phyloP scores from a whole-genome alignment of 2,888 invertebrate genomes.

The Phortica okadai region DNA sequence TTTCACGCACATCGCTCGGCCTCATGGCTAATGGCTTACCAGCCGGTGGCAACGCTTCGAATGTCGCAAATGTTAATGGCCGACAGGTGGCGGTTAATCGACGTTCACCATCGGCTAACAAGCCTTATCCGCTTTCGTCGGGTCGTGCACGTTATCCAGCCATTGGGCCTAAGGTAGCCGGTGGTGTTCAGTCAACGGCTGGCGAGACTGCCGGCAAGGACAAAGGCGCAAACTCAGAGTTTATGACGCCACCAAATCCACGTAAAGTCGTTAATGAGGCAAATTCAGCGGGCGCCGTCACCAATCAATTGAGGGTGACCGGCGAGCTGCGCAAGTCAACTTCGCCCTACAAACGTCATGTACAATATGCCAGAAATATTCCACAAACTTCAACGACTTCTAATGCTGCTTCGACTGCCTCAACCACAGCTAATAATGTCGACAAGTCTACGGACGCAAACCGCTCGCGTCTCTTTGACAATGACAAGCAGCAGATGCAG shows the following conservation, averaged over 20 bases:
- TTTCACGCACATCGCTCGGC: too few species aligned
- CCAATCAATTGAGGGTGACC: too few species aligned
- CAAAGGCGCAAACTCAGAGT: not conserved
- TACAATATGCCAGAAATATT: not conserved
- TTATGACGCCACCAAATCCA: not conserved
- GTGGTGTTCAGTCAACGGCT: not conserved
- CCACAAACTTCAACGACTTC: too few species aligned
- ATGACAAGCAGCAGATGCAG: slow-evolving; percentile 24
- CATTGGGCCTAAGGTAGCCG: not conserved
- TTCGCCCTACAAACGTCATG: not conserved
- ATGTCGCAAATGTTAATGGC: not conserved
- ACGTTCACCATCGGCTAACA: not conserved
- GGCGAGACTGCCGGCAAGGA: not conserved
- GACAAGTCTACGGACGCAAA: not conserved
- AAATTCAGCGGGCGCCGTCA: too few species aligned
- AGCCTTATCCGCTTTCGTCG: not conserved
- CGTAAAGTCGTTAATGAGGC: not conserved
- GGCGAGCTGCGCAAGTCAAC: not conserved
- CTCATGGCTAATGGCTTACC: too few species aligned
- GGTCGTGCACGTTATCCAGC: not conserved
- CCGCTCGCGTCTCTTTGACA: not conserved
- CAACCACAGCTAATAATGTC: not conserved
- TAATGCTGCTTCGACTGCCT: not conserved
- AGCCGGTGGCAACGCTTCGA: not conserved
- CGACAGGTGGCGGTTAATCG: not conserved